Base-by-base conservation (phyloP, 1,140 invertebrate species). In the Eciton burchellii region DNA sequence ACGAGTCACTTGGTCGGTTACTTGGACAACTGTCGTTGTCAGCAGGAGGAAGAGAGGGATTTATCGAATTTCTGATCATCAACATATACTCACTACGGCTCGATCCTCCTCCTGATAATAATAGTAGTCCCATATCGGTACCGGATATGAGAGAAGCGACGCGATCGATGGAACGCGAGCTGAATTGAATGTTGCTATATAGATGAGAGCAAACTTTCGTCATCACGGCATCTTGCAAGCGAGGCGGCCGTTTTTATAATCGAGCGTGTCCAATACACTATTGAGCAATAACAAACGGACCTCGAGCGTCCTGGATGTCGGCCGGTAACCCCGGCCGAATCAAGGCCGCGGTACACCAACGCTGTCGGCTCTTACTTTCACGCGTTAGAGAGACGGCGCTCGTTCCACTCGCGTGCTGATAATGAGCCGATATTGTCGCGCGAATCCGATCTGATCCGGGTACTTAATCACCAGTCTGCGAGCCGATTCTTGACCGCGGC, bases 321-420 rank as follows among this genome's bases (percentile, higher is more conserved):
- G 92, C 19, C 91, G 89, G 90, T 92, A 92, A 93, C 91, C 92
- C 90, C 92, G 72, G 68, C 68, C 76, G 87, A 91, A 92, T 91
- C 92, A 92, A 93, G 92, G 91, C 90, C 91, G 88, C 54, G 74
- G 60, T 57, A 79, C 85, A 74, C 62, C 85, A 68, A 83, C 82
- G 60, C 56, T 19, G 73, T 12, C 16, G 76, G 90, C 88, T 91
- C 89, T 92, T 91, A 90, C 91, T 92, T 91, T 92, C 91, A 89
- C 89, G 84, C 86, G 81, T 85, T 90, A 82, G 87, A 88, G 76
- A 81, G n/a, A n/a, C 65, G 59, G 8, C 81, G 54, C 21, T 83
- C 26, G 29, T 77, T 71, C 77, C 73, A 66, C 56, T 72, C 59
- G 60, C 35, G 60, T 76, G 63, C 71, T 57, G 70, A 45, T 47